Base-by-base conservation (phyloP, 2,888 invertebrate species). In the Xestia c-nigrum region DNA sequence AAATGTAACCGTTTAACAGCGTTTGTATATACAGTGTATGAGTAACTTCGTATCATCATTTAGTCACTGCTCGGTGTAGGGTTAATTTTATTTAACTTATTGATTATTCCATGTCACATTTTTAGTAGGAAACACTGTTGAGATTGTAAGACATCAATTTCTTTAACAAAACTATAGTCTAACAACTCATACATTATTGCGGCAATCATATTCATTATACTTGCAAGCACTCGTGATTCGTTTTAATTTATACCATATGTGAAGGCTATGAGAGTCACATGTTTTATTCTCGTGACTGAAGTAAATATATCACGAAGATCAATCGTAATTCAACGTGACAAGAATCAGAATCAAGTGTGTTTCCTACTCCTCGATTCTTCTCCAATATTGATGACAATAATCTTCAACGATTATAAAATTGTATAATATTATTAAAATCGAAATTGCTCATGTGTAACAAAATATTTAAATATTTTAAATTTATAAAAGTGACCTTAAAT, bases 21-120 rank as follows among this genome's bases (percentile, higher is more conserved):
- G 73, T 87, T 89, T 94, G 93, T 94, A 93, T 92, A 93, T 94
- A 93, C 88, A 89, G 89, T 90, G 87, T 90, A 87, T 90, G 81
- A 83, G 70, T 87, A 85, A 80, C 80, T 85, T 81, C 69, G 80
- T 75, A 78, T 85, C 79, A 89, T 84, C 87, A 88, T 89, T 83
- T 91, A 91, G 92, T 92, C 91, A 90, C 89, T 91, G 78, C 85
- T 90, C 85, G 93, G 92, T 91, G 88, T 87, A 88, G 88, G 91
- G 87, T 86, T 85, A 76, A 79, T 77, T 73, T 81, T 80, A 72
- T 78, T 77, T 88, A 83, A 86, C 76, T 85, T 87, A 87, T 85
- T 80, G 65, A 69, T 71, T 86, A 85, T 88, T 85, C 83, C 87
- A 87, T 78, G 74, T 72, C 74, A 75, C 76, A 74, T 74, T 70